phyloP scores from a whole-genome alignment of 2,888 invertebrate species.

The Hyles lineata region DNA sequence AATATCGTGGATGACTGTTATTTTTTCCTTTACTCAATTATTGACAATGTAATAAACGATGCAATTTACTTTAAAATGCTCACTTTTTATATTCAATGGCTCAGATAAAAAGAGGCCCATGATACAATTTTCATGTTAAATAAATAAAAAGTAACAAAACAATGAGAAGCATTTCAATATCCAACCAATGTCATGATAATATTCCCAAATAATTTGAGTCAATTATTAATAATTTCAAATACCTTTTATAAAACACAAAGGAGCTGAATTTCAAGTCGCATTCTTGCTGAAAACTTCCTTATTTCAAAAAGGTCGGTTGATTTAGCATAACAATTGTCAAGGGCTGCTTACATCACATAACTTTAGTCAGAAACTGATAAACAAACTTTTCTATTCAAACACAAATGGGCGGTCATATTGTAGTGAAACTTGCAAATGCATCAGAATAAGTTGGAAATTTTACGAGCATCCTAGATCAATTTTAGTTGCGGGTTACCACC shows the following conservation, averaged over 20 bases:
- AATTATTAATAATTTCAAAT: not conserved
- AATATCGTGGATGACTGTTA: no score
- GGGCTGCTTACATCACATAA: conserved; percentile 1
- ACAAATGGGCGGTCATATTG: conserved; percentile 8
- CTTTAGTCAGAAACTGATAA: not conserved
- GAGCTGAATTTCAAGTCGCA: not conserved
- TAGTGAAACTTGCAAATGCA: conserved; percentile 10
- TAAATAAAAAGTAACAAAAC: no score
- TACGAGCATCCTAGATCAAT: conserved; percentile 26
- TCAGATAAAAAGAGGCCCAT: no score
- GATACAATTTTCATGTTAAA: no score
- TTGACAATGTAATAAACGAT: no score
- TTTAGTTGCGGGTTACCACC: conserved; percentile 5
- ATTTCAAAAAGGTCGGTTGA: not conserved
- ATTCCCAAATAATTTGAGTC: no score
- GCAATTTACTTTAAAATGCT: no score
- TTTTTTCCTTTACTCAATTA: no score
- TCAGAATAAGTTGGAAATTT: conserved; percentile 24
- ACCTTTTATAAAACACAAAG: not conserved
- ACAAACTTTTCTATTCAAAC: conserved; percentile 20
- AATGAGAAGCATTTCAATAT: no score
- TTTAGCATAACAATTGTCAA: conserved; percentile 22
- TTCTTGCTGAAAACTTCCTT: not conserved
- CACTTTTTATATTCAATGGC: no score
- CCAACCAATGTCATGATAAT: no score